Base-by-base conservation (phyloP, 2,888 invertebrate genomes). In the Dimorphilus gyrociliatus region DNA sequence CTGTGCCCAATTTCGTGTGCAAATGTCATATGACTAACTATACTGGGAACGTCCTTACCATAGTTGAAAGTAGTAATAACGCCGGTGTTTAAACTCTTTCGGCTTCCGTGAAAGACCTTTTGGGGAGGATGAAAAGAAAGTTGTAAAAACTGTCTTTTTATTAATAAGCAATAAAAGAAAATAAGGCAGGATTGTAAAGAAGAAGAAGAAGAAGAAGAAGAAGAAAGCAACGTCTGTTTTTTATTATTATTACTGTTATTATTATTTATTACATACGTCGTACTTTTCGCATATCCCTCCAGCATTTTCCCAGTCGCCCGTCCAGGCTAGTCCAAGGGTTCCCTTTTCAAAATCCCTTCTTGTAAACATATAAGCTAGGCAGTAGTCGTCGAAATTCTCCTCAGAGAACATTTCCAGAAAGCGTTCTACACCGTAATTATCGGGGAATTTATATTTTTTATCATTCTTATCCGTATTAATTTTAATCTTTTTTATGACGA, bases 1-100 rank as follows among this genome's bases (percentile, higher is more conserved):
- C 97, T 97, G 58, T 97, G 94, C 3, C 94, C 97, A 47, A 94
- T 90, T 66, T 97, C 94, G 61, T 97, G 94, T 1, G 97, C 94
- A 43, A 97, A 67, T 1, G 94, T 97, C 38, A 97, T 67, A 62
- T 94, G 92, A 23, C 90, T 90, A 18, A 97, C 94, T 66, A 90
- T 86, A 0, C 90, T 84, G 35, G 55, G 51, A 6, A 59, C 55
- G 3, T 42, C 39, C 27, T 47, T 42, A 60, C 92, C 90, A 67
- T 94, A 97, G 69, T 97, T 97, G 39, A 97, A 86, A 61, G 92
- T 85, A 2, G 97, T 97, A 42, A 97, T 92, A 54, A 97, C 92
- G 35, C 97, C 97, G 0, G 94, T 97, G 68, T 97, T 97, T 18
- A 97, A 72, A 8, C 86, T 86, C 39, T 88, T 73, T 46, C 59